Evolutionary conservation across 2,888 invertebrate genomes (phyloP), one percentile per base, ranked within the genome.

Genomic region (Unio delphinus): DNA sequence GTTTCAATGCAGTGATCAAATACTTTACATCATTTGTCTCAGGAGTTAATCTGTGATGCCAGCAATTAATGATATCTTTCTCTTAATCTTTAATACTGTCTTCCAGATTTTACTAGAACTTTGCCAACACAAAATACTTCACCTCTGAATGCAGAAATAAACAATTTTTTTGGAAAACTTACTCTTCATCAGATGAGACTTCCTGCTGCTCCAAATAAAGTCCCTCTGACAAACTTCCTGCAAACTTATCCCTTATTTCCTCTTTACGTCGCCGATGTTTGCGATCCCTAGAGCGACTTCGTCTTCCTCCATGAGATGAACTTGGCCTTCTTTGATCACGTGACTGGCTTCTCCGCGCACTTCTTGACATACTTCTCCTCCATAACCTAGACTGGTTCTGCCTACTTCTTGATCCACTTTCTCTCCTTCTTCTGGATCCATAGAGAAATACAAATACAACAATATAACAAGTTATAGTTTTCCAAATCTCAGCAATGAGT

Each of bases 141-240:
- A 30, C 30, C 6, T 30, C 30, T 30, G 30, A 30, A 30, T 30
- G 30, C 30, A 30, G 30, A 30, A 30, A 30, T 5, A 30, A 30
- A 30, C 23, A 23, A 23, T 23, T 23, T 23, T 30, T 28, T 34
- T 34, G 20, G 34, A 15, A 62, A 62, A 18, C 26, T 30, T 18
- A 85, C 82, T 87, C 87, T 68, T 88, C 88, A 69, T 86, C 87
- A 1, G 86, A 86, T 2, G 86, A 86, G 45, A 45, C 15, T 7
- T 82, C 80, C 5, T 94, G 93, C 74, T 90, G 90, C 73, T 93
- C 92, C 8, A 92, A 89, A 80, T 94, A 94, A 78, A 95, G 92
- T 3, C 95, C 95, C 89, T 96, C 96, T 71, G 95, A 95, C 26
- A 94, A 88, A 23, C 95, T 94, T 82, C 94, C 95, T 78, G 91